Percentiles rank a stretch among this genome's conserved stretches.
Evolutionary conservation across 2,888 invertebrate genomes (phyloP).

Genomic region (Drosophila picticornis): DNA sequence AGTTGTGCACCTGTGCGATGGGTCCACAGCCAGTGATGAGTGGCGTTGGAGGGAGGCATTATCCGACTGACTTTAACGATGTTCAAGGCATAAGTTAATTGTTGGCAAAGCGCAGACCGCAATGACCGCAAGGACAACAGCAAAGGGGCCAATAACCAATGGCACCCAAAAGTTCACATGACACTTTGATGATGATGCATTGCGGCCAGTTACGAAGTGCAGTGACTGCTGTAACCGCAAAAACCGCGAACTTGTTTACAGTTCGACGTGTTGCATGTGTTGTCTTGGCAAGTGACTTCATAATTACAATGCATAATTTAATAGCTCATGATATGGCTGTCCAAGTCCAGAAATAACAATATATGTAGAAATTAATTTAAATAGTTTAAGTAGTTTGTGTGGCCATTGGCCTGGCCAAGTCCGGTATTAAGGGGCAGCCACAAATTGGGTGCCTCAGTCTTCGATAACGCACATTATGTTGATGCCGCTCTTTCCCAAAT

Average conservation of each 20-base stretch:
- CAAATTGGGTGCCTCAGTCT: constrained; percentile 73
- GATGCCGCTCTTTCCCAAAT: constrained; percentile 92
- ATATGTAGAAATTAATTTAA: constrained; percentile 21
- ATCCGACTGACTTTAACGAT: constrained; percentile 43
- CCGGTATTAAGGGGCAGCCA: constrained; percentile 2
- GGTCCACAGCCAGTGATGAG: neutral
- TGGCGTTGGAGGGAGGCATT: constrained; percentile 6
- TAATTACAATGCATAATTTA: constrained; percentile 75
- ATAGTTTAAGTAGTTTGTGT: constrained; percentile 12
- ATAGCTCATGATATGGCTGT: constrained; percentile 42
- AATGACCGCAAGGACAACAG: constrained; percentile 60
- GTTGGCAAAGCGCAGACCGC: constrained; percentile 66
- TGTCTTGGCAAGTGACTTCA: constrained; percentile 60
- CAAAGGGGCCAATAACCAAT: constrained; percentile 14
- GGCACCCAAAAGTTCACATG: constrained; percentile 54
- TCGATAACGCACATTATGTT: constrained; percentile 94
- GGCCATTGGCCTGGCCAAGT: constrained; percentile 37
- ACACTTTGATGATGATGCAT: constrained; percentile 55
- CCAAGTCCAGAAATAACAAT: constrained; percentile 15
- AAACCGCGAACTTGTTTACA: constrained; percentile 60
- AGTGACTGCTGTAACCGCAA: constrained; percentile 49
- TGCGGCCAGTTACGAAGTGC: constrained; percentile 26
- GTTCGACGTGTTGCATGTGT: constrained; percentile 31
- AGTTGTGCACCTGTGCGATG: constrained; percentile 64
- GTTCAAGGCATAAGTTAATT: constrained; percentile 69